These are phyloP conservation scores for Berghia stephanieae DNA, from an alignment of 1,140 invertebrate species.

Conservation along the genomic window DNA sequence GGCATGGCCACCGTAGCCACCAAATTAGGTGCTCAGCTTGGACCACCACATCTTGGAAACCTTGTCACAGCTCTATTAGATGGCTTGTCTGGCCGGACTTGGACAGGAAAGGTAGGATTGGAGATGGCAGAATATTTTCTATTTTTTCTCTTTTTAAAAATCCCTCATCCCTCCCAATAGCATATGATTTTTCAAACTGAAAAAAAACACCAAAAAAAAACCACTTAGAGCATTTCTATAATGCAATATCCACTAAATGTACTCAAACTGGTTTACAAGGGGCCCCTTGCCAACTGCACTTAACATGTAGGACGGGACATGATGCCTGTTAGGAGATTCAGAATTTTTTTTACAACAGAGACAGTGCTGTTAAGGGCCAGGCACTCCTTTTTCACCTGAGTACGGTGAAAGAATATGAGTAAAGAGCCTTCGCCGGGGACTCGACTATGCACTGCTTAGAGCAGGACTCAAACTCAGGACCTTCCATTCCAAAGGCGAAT, in stretches of 20 bases:
- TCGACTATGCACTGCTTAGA: too few relatives aligned
- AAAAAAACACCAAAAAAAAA: not conserved
- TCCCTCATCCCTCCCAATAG: not conserved
- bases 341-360: too few relatives aligned
- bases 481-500: too few relatives aligned
- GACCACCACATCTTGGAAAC: constrained; percentile 73
- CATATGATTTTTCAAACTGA: not conserved
- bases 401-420: too few relatives aligned
- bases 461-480: too few relatives aligned
- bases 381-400: too few relatives aligned
- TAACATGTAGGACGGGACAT: too few relatives aligned
- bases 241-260: not conserved
- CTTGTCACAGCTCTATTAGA: constrained; percentile 77
- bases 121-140: not conserved
- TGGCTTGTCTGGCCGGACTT: constrained; percentile 84
- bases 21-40: constrained; percentile 76
- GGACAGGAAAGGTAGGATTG: constrained; percentile 78
- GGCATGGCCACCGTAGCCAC: constrained; percentile 82
- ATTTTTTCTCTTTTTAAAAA: not conserved
- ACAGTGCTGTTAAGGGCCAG: too few relatives aligned
- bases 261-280: too few relatives aligned
- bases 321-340: too few relatives aligned
- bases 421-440: too few relatives aligned
- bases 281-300: too few relatives aligned
- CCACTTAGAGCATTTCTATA: not conserved